phyloP scores from a whole-genome alignment of 2,113 vertebrate species.

The Gopherus evgoodei region DNA sequence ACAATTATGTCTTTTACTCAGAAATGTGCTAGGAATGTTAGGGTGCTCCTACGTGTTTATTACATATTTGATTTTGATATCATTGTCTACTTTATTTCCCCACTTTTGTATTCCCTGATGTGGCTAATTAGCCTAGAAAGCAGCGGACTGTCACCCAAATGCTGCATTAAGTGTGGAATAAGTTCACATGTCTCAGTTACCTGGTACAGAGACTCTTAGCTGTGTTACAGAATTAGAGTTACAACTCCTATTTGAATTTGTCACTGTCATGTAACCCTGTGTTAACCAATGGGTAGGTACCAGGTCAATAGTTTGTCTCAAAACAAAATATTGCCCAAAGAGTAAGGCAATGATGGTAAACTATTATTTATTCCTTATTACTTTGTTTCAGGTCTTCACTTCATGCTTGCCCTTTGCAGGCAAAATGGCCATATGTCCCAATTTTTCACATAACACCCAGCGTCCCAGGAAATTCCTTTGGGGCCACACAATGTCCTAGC shows the following conservation, averaged over 20 bases:
- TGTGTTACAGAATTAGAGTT: not conserved
- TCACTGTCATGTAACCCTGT: not conserved
- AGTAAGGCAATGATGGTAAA: not conserved
- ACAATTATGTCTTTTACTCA: not conserved
- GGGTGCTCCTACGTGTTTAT: not conserved
- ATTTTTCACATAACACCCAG: slow-evolving; percentile 3
- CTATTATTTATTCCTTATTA: not conserved
- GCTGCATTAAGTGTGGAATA: not conserved
- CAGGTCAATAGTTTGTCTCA: not conserved
- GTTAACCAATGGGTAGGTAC: not conserved
- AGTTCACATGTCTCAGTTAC: not conserved
- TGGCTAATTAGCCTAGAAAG: not conserved
- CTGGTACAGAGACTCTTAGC: not conserved
- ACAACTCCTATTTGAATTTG: not conserved
- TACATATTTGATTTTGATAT: not conserved
- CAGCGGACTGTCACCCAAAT: not conserved
- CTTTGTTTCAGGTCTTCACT: not conserved
- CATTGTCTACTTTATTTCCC: not conserved
- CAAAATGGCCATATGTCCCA: not conserved
- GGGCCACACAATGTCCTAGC: not conserved
- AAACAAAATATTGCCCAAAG: not conserved
- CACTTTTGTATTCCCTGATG: not conserved
- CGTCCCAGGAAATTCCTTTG: not conserved
- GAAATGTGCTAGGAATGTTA: not conserved
- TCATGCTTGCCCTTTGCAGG: not conserved